These are phyloP conservation scores for Phenganax subtilis DNA, from an alignment of 92 coral and sea anemone genomes.

Conservation along the genomic window DNA sequence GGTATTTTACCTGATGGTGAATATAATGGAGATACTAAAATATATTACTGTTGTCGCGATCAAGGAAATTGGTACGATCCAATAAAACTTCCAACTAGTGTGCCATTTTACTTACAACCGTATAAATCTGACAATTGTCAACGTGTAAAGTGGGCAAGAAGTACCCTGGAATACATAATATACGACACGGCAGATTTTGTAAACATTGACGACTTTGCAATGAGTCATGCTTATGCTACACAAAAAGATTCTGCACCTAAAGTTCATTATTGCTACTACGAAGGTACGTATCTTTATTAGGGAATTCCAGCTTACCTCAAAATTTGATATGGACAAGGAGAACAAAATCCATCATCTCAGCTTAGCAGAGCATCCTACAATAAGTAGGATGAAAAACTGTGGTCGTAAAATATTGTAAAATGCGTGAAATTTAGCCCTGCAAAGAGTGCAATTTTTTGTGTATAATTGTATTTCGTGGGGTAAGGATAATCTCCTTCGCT, in stretches of 20 bases:
- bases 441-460: too few species aligned
- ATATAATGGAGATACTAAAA: conserved; percentile 46
- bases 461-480: too few species aligned
- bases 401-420: too few species aligned
- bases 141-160: conserved; percentile 62
- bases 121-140: conserved; percentile 54
- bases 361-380: not conserved
- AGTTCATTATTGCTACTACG: not conserved
- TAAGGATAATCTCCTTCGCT: too few species aligned
- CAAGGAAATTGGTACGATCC: conserved; percentile 52
- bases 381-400: not conserved
- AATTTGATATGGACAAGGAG: not conserved
- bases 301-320: not conserved
- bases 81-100: conserved; percentile 50
- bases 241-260: conserved; percentile 14
- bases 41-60: conserved; percentile 58
- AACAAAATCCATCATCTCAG: not conserved
- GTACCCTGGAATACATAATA: conserved; percentile 54
- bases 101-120: conserved; percentile 60
- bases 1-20: conserved; percentile 60
- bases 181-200: conserved; percentile 43
- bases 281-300: not conserved
- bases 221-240: conserved; percentile 37
- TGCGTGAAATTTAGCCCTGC: too few species aligned
- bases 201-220: conserved; percentile 35